phyloP scores from a whole-genome alignment of 2,113 vertebrate species.

The Ploceus nigricollis region DNA sequence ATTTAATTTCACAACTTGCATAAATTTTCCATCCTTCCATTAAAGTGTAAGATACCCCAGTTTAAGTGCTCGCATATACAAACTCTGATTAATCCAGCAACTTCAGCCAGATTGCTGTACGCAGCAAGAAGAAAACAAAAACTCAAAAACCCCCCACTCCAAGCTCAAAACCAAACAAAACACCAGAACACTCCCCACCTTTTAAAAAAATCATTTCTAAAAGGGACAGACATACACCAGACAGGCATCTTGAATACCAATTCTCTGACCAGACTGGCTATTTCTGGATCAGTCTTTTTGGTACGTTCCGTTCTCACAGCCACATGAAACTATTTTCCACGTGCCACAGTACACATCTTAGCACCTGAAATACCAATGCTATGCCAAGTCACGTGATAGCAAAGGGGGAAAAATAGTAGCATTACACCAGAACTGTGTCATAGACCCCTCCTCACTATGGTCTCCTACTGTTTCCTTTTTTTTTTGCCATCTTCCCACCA shows the following conservation, averaged over 20 bases:
- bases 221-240: not conserved
- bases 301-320: not conserved
- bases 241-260: not conserved
- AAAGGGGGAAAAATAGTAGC: accelerated
- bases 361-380: conserved; percentile 1
- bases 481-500: not conserved
- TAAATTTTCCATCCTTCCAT: not conserved
- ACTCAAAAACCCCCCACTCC: accelerated
- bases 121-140: not conserved
- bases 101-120: not conserved
- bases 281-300: not conserved
- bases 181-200: not conserved
- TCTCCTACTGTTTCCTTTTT: not conserved
- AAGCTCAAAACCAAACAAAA: not conserved
- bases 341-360: not conserved
- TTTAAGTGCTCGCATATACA: not conserved
- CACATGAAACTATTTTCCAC: not conserved
- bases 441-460: not conserved
- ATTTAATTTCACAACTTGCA: not conserved
- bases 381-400: accelerated
- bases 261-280: not conserved
- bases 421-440: not conserved
- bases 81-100: not conserved
- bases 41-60: not conserved
- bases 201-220: not conserved